Percentiles rank a stretch among this genome's conserved stretches.
Conservation (phyloP, 2,113 vertebrate genomes). For the Ramphastos sulfuratus region DNA sequence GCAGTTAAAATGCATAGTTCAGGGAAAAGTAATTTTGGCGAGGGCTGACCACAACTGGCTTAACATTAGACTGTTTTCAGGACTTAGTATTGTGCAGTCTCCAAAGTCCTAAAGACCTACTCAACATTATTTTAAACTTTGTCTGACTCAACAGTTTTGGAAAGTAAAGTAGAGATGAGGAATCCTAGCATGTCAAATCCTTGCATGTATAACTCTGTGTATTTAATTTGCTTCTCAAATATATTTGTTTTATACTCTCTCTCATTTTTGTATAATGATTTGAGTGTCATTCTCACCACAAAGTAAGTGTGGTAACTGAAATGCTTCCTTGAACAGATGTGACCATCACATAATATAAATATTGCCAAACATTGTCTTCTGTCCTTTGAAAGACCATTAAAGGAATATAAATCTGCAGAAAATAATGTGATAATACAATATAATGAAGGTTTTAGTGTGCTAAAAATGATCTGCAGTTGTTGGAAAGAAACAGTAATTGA, state of each 20-base stretch:
- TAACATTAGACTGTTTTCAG: slow-evolving; percentile 8
- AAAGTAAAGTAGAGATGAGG: not conserved
- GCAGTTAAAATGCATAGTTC: slow-evolving; percentile 3
- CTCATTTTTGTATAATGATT: not conserved
- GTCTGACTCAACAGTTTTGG: not conserved
- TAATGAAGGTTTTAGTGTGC: not conserved
- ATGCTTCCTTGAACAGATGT: not conserved
- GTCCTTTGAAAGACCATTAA: not conserved
- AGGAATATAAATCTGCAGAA: not conserved
- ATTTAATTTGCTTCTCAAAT: not conserved
- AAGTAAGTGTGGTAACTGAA: not conserved
- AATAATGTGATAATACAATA: not conserved
- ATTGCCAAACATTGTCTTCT: not conserved
- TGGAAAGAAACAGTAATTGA: not conserved
- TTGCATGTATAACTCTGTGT: not conserved
- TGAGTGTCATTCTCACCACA: not conserved
- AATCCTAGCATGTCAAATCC: not conserved
- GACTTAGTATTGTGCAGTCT: not conserved
- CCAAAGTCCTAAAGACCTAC: not conserved
- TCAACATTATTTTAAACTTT: slow-evolving; percentile 15
- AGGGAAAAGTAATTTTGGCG: slow-evolving; percentile 41
- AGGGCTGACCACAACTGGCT: slow-evolving; percentile 4
- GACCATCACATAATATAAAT: not conserved
- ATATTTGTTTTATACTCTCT: not conserved
- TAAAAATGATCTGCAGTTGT: not conserved